These are phyloP conservation scores for Neotoma lepida DNA, from an alignment of 2,113 vertebrate genomes.

Conservation along the genomic window DNA sequence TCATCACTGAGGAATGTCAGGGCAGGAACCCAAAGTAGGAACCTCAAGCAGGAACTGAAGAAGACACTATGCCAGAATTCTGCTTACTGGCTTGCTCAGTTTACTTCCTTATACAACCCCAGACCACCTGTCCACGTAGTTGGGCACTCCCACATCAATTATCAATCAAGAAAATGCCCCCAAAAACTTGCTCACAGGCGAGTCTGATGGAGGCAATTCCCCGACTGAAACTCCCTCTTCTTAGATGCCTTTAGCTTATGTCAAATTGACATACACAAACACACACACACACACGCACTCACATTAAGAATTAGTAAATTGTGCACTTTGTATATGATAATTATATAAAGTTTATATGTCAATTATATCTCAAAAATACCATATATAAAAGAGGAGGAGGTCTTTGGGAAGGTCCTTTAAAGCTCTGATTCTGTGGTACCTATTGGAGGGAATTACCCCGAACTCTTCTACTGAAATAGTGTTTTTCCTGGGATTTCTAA, in stretches of 20 bases:
- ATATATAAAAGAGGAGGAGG: constrained; percentile 16
- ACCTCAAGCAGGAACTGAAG: neutral
- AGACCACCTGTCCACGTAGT: neutral
- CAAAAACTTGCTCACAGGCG: neutral
- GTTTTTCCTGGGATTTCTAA: neutral
- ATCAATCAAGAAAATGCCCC: neutral
- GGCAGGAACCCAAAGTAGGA: neutral
- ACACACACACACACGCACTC: neutral
- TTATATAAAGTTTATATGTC: neutral
- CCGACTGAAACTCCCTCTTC: neutral
- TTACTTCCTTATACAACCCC: neutral
- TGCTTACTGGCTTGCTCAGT: neutral
- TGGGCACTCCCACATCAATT: neutral
- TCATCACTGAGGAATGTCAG: neutral
- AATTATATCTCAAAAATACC: neutral
- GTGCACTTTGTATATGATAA: neutral
- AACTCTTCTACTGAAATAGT: neutral
- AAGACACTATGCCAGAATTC: neutral
- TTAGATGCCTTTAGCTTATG: neutral
- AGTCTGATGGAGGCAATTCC: neutral
- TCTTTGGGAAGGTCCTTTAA: constrained; percentile 38
- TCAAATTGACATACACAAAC: neutral
- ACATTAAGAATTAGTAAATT: neutral
- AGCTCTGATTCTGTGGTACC: neutral
- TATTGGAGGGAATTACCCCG: constrained; percentile 8